Conservation (phyloP, 2,888 invertebrate species). For the Tachina grossa region DNA sequence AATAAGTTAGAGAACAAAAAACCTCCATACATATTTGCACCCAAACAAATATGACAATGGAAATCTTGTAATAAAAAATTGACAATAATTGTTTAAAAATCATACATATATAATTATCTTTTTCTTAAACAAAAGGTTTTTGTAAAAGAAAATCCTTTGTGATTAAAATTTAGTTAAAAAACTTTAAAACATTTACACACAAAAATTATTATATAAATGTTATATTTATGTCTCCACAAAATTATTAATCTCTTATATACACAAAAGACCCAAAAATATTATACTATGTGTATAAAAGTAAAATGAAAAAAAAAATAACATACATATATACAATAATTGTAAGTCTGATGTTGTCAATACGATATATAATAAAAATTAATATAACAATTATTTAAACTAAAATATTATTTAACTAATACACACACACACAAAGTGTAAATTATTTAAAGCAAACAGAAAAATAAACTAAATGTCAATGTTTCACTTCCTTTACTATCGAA, state of each 20-base stretch:
- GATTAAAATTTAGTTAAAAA: too few species aligned
- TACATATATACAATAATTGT: conserved; percentile 76
- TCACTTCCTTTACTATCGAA: conserved; percentile 67
- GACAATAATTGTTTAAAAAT: conserved; percentile 51
- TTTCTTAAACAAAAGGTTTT: conserved; percentile 41
- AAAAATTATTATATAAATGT: conserved; percentile 49
- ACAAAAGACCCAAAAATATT: conserved; percentile 24
- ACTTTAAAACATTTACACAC: conserved; percentile 42
- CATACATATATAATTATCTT: conserved; percentile 40
- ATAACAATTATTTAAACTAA: conserved; percentile 72
- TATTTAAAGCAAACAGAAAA: conserved; percentile 52
- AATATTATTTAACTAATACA: conserved; percentile 42
- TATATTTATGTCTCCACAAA: conserved; percentile 43
- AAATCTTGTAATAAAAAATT: conserved; percentile 66
- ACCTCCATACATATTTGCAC: conserved; percentile 31
- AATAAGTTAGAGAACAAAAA: conserved; percentile 31
- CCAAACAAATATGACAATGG: conserved; percentile 44
- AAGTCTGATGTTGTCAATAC: conserved; percentile 82
- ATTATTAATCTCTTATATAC: conserved; percentile 61
- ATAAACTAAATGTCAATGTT: conserved; percentile 69
- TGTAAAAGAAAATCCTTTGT: background rate
- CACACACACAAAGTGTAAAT: conserved; percentile 49
- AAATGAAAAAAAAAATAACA: background rate
- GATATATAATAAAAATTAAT: conserved; percentile 72
- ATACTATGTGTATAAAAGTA: background rate